Percentiles rank a stretch among this genome's conserved stretches.
Conservation (phyloP, 1,140 invertebrate genomes). For the Lordiphosa collinella region DNA sequence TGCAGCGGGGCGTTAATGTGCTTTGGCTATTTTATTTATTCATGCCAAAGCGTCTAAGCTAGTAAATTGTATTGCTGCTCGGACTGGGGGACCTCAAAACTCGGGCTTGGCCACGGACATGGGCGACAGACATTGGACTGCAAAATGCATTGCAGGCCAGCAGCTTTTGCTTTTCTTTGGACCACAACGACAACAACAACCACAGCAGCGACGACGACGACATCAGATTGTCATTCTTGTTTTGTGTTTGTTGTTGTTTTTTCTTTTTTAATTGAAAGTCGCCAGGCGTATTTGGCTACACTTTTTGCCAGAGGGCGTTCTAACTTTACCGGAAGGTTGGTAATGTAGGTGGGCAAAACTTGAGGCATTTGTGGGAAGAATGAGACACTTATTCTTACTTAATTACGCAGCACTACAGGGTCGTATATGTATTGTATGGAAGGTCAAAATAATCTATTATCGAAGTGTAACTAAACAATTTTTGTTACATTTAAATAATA, state of each 20-base stretch:
- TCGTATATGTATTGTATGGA: background rate
- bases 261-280: conserved; percentile 78
- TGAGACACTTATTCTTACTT: background rate
- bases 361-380: background rate
- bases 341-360: background rate
- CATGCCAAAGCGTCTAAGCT: conserved; percentile 76
- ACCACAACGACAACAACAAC: conserved; percentile 47
- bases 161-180: conserved; percentile 76
- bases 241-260: conserved; percentile 62
- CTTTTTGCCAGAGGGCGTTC: conserved; percentile 35
- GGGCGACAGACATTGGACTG: conserved; percentile 16
- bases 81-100: conserved; percentile 46
- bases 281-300: conserved; percentile 64
- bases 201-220: conserved; percentile 41
- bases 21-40: conserved; percentile 78
- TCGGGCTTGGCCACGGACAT: conserved; percentile 34
- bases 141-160: conserved; percentile 58
- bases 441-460: too few species aligned
- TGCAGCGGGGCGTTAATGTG: conserved; percentile 76
- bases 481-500: too few species aligned
- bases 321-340: conserved; percentile 2
- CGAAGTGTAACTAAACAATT: too few species aligned
- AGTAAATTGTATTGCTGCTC: conserved; percentile 72
- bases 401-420: too few species aligned
- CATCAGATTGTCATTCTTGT: conserved; percentile 78